Conservation (phyloP, 2,797 vertebrate species). For the Arremon aurantiirostris region DNA sequence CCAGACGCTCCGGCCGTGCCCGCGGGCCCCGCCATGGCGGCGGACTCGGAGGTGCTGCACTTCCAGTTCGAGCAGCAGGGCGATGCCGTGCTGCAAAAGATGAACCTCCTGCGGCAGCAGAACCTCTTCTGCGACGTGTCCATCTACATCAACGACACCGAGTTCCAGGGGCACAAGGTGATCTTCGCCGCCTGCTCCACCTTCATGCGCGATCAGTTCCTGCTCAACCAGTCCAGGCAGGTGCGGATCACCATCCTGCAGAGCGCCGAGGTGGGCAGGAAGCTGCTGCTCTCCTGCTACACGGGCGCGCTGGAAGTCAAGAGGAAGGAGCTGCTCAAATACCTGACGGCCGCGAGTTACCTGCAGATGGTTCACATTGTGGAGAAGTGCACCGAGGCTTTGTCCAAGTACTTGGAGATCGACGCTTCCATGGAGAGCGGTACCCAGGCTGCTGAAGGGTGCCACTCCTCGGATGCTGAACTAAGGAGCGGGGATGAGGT, state of each 20-base stretch:
- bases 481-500: constrained; percentile 52
- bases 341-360: constrained; percentile 95
- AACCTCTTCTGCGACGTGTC: constrained; percentile 96
- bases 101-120: constrained; percentile 92
- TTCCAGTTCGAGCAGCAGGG: constrained; percentile 95
- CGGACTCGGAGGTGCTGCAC: constrained; percentile 92
- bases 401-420: constrained; percentile 78
- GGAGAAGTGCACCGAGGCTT: constrained; percentile 88
- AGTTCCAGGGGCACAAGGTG: constrained; percentile 95
- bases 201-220: constrained; percentile 95
- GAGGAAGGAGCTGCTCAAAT: constrained; percentile 93
- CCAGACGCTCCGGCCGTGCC: neutral
- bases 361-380: constrained; percentile 99
- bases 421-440: constrained; percentile 71
- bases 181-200: constrained; percentile 96
- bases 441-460: constrained; percentile 44
- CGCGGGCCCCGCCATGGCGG: constrained; percentile 81
- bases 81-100: constrained; percentile 93
- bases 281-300: constrained; percentile 93
- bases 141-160: constrained; percentile 92
- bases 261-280: constrained; percentile 91
- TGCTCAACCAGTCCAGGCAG: constrained; percentile 91
- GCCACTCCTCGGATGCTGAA: constrained; percentile 68
- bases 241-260: constrained; percentile 93
- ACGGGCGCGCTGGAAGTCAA: constrained; percentile 94